These are phyloP conservation scores for Orcinus orca DNA, from an alignment of 2,113 vertebrate genomes.

Conservation along the genomic window DNA sequence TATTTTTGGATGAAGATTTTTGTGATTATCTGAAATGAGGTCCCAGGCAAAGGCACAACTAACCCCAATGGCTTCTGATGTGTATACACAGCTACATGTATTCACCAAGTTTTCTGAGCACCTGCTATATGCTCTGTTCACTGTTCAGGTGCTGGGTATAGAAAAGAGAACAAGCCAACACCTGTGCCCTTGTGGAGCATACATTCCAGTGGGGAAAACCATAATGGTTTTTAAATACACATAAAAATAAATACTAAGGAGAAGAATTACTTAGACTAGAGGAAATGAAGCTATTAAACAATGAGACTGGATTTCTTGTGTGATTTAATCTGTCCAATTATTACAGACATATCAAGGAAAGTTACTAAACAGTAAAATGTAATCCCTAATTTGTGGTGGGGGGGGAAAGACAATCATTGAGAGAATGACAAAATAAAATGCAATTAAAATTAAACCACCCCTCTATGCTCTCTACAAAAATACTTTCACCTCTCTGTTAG, in stretches of 20 bases:
- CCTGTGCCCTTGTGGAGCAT: background rate
- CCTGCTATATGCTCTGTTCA: background rate
- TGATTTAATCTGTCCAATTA: background rate
- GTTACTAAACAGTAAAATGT: background rate
- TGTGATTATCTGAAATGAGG: background rate
- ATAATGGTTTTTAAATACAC: background rate
- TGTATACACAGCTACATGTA: background rate
- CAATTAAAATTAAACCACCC: background rate
- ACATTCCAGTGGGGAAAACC: background rate
- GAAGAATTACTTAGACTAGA: background rate
- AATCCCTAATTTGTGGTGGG: background rate
- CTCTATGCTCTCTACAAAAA: background rate
- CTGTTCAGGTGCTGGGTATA: background rate
- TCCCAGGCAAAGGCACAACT: background rate
- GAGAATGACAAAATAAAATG: background rate
- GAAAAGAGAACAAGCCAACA: background rate
- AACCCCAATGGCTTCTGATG: background rate
- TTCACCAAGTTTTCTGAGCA: background rate
- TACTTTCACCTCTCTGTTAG: background rate
- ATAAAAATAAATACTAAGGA: background rate
- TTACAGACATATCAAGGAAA: background rate
- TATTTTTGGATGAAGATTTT: background rate
- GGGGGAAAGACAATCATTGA: background rate
- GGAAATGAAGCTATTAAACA: background rate
- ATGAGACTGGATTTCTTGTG: background rate